Evolutionary conservation across 2,113 vertebrate genomes (phyloP), one percentile per base, ranked within the genome.

Genomic region (Larimichthys crocea): DNA sequence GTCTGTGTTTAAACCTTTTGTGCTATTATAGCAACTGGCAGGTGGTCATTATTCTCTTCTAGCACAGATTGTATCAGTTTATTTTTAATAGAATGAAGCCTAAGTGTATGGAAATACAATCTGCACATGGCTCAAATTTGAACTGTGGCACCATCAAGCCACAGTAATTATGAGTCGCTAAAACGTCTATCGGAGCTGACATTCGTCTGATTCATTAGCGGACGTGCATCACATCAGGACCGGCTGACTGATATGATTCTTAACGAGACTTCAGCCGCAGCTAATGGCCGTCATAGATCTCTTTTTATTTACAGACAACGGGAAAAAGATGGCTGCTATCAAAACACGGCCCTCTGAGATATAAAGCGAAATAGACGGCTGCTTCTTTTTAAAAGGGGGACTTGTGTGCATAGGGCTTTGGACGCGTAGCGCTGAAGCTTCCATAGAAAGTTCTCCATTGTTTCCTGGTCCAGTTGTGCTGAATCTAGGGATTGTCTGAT

Each of bases 381-480:
- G 56, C 56, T 63, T 48, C 62, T 77, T 86, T 88, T 85, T 73
- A 62, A 85, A 84, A 26, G 10, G 26, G 79, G 83, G 72, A 76
- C 65, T 77, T 79, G 77, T 82, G 82, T 79, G 68, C 42, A 20
- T 60, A 44, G 76, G 55, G 87, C 82, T 88, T 88, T 86, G 61
- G 84, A 66, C 67, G 42, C 85, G 82, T 56, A 87, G 70, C 42
- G 14, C 60, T 66, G 78, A 71, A 79, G 87, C 89, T 79, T 88
- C 88, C 88, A 90, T 89, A 92, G 94, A 95, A 94, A 83, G 93
- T 94, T 95, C 92, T 79, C 86, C 84, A 92, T 96, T 95, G 94
- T 94, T 89, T 86, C 40, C 76, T 35, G 63, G 80, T 83, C 72
- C 74, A 86, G 90, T 88, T 85, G 63, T 89, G 92, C 93, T 95